phyloP scores from a whole-genome alignment of 2,797 vertebrate genomes.

The Streptopelia turtur region DNA sequence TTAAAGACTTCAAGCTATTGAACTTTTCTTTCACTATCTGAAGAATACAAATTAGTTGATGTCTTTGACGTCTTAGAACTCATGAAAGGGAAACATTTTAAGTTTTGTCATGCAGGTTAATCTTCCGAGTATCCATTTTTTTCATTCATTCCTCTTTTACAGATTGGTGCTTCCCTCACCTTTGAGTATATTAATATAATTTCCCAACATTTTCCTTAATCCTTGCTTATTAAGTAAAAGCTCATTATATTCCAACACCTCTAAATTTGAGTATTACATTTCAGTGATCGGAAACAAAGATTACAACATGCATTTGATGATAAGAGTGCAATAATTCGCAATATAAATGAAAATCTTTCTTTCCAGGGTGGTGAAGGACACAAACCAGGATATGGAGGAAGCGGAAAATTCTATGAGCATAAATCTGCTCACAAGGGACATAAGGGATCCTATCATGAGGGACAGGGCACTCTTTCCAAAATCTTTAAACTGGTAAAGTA shows the following conservation, averaged over 20 bases:
- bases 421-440: conserved; percentile 87
- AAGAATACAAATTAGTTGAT: neutral
- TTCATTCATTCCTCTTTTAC: conserved; percentile 1
- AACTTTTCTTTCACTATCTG: neutral
- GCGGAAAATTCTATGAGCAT: conserved; percentile 80
- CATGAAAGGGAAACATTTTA: neutral
- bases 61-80: neutral
- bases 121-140: neutral
- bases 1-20: neutral
- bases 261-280: neutral
- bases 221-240: neutral
- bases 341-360: conserved; percentile 48
- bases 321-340: neutral
- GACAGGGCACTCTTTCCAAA: conserved; percentile 93
- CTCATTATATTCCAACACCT: neutral
- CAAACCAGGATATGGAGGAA: conserved; percentile 85
- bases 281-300: neutral
- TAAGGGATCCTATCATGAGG: conserved; percentile 88
- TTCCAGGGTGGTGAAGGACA: conserved; percentile 89
- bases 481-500: conserved; percentile 97
- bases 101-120: conserved; percentile 3
- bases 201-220: neutral
- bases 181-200: neutral
- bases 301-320: neutral
- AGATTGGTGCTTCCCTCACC: conserved; percentile 10